Percentiles rank a stretch among this genome's conserved stretches.
Conservation (phyloP, 2,113 vertebrate species). For the Myiopsitta monachus region DNA sequence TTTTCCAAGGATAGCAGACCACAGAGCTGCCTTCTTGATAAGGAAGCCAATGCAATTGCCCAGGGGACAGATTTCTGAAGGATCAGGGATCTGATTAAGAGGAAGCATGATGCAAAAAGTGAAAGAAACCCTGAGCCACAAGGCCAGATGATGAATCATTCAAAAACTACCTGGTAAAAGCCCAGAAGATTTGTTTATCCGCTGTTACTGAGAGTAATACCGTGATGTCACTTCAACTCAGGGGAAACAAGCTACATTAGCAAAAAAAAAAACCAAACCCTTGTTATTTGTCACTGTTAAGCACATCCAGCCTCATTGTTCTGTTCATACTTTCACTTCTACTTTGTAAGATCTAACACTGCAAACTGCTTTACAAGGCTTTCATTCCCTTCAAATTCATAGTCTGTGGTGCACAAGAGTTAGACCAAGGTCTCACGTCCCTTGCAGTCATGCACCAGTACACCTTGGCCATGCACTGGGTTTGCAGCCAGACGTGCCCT, state of each 20-base stretch:
- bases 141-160: not conserved
- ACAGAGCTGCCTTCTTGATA: not conserved
- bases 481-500: not conserved
- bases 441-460: not conserved
- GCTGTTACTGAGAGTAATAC: not conserved
- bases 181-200: not conserved
- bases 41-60: rapidly evolving
- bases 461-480: not conserved
- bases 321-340: not conserved
- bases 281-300: not conserved
- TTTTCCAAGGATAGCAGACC: not conserved
- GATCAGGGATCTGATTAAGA: not conserved
- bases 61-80: not conserved
- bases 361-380: not conserved
- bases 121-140: not conserved
- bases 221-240: not conserved
- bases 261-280: not conserved
- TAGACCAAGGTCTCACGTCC: not conserved
- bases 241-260: not conserved
- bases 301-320: not conserved
- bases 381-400: not conserved
- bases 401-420: rapidly evolving
- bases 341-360: not conserved
- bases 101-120: not conserved
- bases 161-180: not conserved